phyloP scores from a whole-genome alignment of 2,113 vertebrate species.

The Formicarius rufipectus region DNA sequence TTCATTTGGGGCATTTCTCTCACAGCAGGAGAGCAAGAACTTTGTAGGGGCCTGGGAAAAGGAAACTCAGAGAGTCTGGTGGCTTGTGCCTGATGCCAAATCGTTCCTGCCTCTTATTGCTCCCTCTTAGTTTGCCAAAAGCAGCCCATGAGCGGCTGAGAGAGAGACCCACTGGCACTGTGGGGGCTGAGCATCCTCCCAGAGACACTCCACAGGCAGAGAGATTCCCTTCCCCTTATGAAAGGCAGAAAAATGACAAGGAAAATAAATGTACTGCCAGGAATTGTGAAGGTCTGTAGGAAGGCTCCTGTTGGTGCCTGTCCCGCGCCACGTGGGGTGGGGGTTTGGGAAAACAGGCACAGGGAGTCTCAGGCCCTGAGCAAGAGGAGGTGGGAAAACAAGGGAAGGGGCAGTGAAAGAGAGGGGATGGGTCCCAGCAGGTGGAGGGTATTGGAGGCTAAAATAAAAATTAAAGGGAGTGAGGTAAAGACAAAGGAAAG shows the following conservation, averaged over 20 bases:
- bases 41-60: neutral
- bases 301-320: neutral
- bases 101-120: neutral
- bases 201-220: neutral
- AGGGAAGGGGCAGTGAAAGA: neutral
- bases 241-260: neutral
- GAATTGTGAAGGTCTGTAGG: neutral
- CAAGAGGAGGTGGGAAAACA: neutral
- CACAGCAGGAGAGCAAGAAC: neutral
- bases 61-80: neutral
- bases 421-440: neutral
- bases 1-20: neutral
- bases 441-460: neutral
- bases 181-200: neutral
- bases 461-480: neutral
- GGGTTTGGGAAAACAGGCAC: neutral
- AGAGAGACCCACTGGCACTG: neutral
- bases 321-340: rapidly evolving
- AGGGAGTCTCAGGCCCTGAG: neutral
- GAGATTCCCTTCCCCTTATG: neutral
- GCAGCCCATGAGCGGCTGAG: neutral
- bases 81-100: neutral
- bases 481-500: neutral
- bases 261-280: neutral
- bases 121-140: neutral